phyloP scores from a whole-genome alignment of 2,888 invertebrate genomes.

The Sarcophaga variegata region DNA sequence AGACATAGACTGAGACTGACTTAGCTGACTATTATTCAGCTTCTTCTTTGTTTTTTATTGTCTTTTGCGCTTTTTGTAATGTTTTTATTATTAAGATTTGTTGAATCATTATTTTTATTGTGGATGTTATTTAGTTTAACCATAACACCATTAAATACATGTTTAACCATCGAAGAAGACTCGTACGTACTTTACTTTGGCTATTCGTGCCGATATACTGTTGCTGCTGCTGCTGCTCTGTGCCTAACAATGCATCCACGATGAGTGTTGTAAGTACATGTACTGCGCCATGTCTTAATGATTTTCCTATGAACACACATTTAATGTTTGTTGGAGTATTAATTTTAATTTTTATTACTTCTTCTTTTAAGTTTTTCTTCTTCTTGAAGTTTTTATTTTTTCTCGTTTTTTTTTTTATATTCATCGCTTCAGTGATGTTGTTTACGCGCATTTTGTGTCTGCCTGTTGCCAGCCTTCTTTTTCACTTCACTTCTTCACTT shows the following conservation, averaged over 20 bases:
- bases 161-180: constrained; percentile 32
- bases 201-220: neutral
- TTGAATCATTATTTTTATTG: neutral
- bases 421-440: constrained; percentile 62
- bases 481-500: constrained; percentile 34
- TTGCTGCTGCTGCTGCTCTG: neutral
- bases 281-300: neutral
- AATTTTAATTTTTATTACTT: neutral
- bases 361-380: constrained; percentile 15
- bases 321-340: neutral
- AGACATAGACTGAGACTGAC: too few relatives aligned
- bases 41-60: neutral
- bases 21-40: neutral
- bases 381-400: neutral
- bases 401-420: constrained; percentile 26
- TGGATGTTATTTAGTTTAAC: constrained; percentile 43
- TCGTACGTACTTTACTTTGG: constrained; percentile 26
- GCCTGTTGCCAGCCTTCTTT: constrained; percentile 38
- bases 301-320: neutral
- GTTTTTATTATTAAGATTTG: neutral
- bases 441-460: constrained; percentile 58
- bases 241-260: too few relatives aligned
- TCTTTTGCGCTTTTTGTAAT: neutral
- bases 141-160: constrained; percentile 54
- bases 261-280: too few relatives aligned